Evolutionary conservation across 1,140 invertebrate species (phyloP), one percentile per base, ranked within the genome.

Genomic region (Pseudobourletiella spinata): DNA sequence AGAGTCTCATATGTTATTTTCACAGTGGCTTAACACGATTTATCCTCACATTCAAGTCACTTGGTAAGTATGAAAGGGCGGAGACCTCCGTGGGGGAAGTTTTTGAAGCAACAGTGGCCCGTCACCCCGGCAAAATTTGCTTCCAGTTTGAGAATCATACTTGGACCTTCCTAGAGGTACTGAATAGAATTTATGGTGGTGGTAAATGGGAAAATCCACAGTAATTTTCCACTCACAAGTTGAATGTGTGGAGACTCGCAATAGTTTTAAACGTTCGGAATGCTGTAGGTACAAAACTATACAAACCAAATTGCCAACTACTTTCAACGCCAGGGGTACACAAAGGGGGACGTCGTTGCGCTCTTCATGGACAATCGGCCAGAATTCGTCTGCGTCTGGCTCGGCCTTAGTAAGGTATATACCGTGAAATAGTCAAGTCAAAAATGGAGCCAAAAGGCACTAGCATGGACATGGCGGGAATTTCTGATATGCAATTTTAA

Each of bases 361-460:
- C 69, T 98, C 2, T 81, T 91, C 30, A 85, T 96, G 84, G 90
- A 92, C 66, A 86, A 80, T 74, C 78, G 85, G 39, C 84, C 85
- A 0, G 88, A 94, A 74, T 94, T 87, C 73, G 79, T 90, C 2
- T 84, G 83, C 65, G 78, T 89, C 16, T 96, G 92, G 91, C 75
- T 97, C 1, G 93, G 91, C 0, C 74, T 96, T 6, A 83, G 84
- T 2, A 91, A 92, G 76, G 81, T 90, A 46, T 39, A 39, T n/a
- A 8, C n/a, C n/a, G 8, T 11, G 32, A 11, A 39, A 39, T 39
- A 11, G n/a, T 39, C n/a, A n/a, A 8, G 8, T 39, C n/a, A 39
- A 39, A 39, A 39, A 39, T 39, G 8, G n/a, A 11, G 32, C 32
- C n/a, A n/a, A 39, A 39, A 39, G 32, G 32, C n/a, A 39, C n/a